Evolutionary conservation across 1,140 invertebrate genomes (phyloP).

Genomic region (Colletes gigas): DNA sequence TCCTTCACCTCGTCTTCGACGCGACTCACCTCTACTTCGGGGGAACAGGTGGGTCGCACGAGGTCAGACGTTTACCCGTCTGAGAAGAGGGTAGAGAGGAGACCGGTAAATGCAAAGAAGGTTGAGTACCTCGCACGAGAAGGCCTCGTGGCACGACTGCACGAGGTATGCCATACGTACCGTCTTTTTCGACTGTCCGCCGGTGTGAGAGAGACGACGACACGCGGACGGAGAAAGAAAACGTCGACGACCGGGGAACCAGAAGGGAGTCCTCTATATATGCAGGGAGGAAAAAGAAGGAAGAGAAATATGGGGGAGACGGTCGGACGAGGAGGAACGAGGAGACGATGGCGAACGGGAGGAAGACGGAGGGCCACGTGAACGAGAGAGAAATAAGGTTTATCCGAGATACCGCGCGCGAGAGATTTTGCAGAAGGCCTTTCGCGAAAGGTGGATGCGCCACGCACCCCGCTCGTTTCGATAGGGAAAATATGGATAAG

Average conservation of each 20-base stretch:
- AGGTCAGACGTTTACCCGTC: constrained; percentile 62
- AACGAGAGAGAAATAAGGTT: constrained; percentile 21
- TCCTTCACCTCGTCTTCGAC: constrained; percentile 5
- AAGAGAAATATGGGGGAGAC: constrained; percentile 27
- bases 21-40: constrained; percentile 18
- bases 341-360: constrained; percentile 18
- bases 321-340: constrained; percentile 13
- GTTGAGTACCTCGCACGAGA: constrained; percentile 67
- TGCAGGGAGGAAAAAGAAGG: constrained; percentile 33
- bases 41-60: constrained; percentile 58
- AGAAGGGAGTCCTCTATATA: constrained; percentile 50
- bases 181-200: constrained; percentile 47
- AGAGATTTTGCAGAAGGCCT: constrained; percentile 4
- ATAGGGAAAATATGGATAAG: background rate
- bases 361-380: constrained; percentile 2
- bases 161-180: constrained; percentile 59
- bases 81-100: constrained; percentile 43
- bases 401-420: constrained; percentile 24
- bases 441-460: background rate
- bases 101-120: constrained; percentile 70
- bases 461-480: background rate
- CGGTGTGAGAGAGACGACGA: constrained; percentile 18
- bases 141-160: constrained; percentile 67
- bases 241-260: constrained; percentile 42
- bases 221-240: constrained; percentile 10